phyloP scores from a whole-genome alignment of 2,797 vertebrate genomes.

The Sebastolobus altivelis region DNA sequence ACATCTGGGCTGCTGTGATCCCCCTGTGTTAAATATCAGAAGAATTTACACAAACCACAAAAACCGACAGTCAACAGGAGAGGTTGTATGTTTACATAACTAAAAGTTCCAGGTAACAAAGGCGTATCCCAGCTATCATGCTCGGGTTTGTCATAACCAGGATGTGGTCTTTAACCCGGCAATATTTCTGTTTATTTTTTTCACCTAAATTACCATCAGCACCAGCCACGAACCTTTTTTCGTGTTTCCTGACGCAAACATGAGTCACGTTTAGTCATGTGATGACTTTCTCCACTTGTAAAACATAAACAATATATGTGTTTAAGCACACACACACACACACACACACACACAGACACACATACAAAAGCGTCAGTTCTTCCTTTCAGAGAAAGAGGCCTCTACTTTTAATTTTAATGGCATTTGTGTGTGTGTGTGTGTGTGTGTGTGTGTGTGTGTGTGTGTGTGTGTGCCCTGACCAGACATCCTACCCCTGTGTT shows the following conservation, averaged over 20 bases:
- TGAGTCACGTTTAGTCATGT: conserved; percentile 60
- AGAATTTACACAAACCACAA: conserved; percentile 57
- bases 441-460: conserved; percentile 21
- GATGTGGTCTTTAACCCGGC: conserved; percentile 22
- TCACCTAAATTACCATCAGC: conserved; percentile 19
- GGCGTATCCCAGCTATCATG: conserved; percentile 29
- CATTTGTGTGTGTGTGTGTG: conserved; percentile 57
- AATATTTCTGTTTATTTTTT: conserved; percentile 14
- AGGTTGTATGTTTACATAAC: conserved; percentile 43
- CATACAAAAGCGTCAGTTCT: conserved; percentile 30
- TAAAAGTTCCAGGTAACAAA: conserved; percentile 47
- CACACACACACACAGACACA: neutral
- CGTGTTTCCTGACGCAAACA: conserved; percentile 15
- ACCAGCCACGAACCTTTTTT: conserved; percentile 14
- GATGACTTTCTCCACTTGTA: conserved; percentile 41
- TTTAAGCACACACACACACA: conserved; percentile 20
- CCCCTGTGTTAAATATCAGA: conserved; percentile 56
- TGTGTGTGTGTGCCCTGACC: conserved; percentile 41
- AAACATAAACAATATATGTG: conserved; percentile 52
- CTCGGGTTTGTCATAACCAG: conserved; percentile 9
- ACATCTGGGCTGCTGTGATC: conserved; percentile 28
- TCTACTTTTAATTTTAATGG: conserved; percentile 62
- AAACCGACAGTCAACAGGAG: conserved; percentile 47
- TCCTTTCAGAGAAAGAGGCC: conserved; percentile 45
- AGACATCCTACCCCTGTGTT: conserved; percentile 61